Base-by-base conservation (phyloP, 1,140 invertebrate genomes). In the Drosophila arawakana region DNA sequence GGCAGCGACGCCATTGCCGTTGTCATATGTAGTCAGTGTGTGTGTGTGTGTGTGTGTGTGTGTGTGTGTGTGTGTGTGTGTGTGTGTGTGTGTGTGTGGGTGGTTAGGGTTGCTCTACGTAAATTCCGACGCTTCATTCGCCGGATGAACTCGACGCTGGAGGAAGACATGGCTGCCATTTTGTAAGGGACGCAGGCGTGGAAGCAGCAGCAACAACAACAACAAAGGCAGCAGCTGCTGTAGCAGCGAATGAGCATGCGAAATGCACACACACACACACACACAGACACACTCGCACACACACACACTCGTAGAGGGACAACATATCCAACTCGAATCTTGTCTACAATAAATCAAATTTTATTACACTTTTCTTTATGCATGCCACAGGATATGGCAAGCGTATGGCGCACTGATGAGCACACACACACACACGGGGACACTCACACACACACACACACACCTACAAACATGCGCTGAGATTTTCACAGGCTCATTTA, bases 331-430 rank as follows among this genome's bases (percentile, higher is more conserved):
- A 68, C 90, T 91, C 82, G 90, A 91, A 91, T 91, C 90, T 91
- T 91, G 90, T 91, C 90, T 84, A 85, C 90, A 91, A 91, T 91
- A 91, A 91, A 91, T 91, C 90, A 91, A 91, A 91, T 91, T 91
- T 91, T 91, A 91, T 91, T 91, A 91, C 90, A 91, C 84, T 91
- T 91, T 91, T 91, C 90, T 91, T 91, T 91, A 91, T 91, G 90
- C 89, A 88, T 91, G 89, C 89, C 75, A 85, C 85, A 81, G 83
- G 88, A 88, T 88, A 88, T 89, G 84, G 84, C 80, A 89, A 85
- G 84, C 84, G 84, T 88, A 88, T 88, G 84, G 84, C 70, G 73
- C 84, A 75, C 77, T 88, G 84, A 89, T 90, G 84, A 90, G 78
- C 81, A 78, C 80, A 86, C 82, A 55, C 50, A 81, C 52, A 80